These are phyloP conservation scores for Scyliorhinus canicula DNA, from an alignment of 2,797 vertebrate species.

Conservation along the genomic window DNA sequence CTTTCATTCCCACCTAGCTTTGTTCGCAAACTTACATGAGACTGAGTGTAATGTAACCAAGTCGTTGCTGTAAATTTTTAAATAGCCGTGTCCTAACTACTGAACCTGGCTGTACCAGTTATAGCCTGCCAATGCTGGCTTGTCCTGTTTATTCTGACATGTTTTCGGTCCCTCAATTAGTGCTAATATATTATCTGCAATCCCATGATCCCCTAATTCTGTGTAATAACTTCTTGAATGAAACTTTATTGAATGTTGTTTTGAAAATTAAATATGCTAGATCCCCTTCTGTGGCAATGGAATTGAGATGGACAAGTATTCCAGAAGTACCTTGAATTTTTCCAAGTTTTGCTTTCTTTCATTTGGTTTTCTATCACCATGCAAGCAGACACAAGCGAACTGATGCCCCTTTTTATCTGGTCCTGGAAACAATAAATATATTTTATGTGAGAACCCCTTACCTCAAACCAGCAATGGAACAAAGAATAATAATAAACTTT, in stretches of 20 bases:
- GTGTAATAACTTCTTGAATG: not conserved
- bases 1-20: not conserved
- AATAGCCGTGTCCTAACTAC: not conserved
- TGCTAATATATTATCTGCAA: not conserved
- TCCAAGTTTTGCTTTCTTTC: constrained; percentile 94
- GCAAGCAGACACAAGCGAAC: constrained; percentile 92
- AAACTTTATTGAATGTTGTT: not conserved
- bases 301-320: not conserved
- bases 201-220: not conserved
- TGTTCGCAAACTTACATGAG: not conserved
- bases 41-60: not conserved
- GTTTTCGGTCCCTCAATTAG: not conserved
- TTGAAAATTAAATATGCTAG: not conserved
- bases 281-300: not conserved
- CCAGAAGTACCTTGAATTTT: constrained; percentile 77
- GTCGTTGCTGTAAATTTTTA: not conserved
- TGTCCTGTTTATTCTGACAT: not conserved
- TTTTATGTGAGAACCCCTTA: not conserved
- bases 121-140: not conserved
- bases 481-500: no score
- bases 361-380: constrained; percentile 90
- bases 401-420: constrained; percentile 86
- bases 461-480: not conserved
- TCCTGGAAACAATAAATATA: constrained; percentile 58
- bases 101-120: not conserved